phyloP scores from a whole-genome alignment of 2,113 vertebrate genomes.

The Donacobius atricapilla region DNA sequence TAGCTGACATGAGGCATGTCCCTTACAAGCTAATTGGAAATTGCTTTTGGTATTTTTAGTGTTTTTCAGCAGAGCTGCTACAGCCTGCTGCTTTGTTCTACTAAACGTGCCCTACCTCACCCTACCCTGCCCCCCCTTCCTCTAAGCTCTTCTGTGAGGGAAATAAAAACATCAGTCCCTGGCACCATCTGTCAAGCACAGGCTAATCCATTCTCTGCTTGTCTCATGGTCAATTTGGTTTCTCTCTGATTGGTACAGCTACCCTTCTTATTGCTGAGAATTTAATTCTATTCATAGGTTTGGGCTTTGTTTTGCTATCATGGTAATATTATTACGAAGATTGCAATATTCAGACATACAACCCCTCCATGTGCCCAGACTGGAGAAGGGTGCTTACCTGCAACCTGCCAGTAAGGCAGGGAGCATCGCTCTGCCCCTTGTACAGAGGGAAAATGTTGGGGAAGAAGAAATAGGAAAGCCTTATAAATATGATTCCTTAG shows the following conservation, averaged over 20 bases:
- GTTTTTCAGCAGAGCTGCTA: neutral
- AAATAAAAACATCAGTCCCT: constrained; percentile 37
- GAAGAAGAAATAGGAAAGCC: too few relatives aligned
- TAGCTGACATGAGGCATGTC: neutral
- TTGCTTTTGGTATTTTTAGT: constrained; percentile 9
- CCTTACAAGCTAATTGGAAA: neutral
- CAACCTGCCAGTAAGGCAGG: neutral
- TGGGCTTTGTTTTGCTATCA: constrained; percentile 6
- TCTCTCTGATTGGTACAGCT: neutral
- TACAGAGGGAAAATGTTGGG: neutral
- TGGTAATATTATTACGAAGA: neutral
- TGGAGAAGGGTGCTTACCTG: neutral
- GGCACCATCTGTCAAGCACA: constrained; percentile 50
- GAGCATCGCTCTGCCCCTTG: neutral
- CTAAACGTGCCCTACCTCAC: neutral
- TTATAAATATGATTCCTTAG: too few relatives aligned
- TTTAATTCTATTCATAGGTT: neutral
- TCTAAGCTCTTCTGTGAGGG: constrained; percentile 2
- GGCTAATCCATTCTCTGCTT: constrained; percentile 44
- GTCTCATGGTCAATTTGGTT: constrained; percentile 28
- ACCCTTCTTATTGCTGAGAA: neutral
- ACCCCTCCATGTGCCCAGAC: neutral
- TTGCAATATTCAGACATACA: neutral
- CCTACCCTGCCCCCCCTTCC: neutral
- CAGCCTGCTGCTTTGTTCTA: neutral